Conservation (phyloP, 2,113 vertebrate species). For the Larimichthys polyactis region DNA sequence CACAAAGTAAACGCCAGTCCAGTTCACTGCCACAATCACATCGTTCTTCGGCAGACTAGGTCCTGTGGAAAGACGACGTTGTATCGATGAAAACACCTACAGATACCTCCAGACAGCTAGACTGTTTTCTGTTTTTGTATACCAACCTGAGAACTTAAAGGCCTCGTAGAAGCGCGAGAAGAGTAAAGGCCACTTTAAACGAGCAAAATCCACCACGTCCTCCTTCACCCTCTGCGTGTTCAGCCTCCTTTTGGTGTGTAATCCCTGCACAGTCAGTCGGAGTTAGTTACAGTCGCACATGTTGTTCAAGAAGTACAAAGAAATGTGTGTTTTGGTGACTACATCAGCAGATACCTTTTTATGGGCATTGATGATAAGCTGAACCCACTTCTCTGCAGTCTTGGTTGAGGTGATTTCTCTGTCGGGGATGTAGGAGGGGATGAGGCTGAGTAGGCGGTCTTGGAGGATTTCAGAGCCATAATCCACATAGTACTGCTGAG, state of each 20-base stretch:
- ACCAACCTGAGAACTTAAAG: constrained; percentile 95
- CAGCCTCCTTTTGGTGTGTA: constrained; percentile 91
- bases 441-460: constrained; percentile 92
- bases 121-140: no score
- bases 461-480: constrained; percentile 93
- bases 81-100: neutral
- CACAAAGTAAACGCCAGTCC: constrained; percentile 97
- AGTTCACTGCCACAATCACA: constrained; percentile 97
- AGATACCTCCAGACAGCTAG: neutral
- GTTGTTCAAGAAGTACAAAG: neutral
- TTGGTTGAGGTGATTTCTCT: constrained; percentile 92
- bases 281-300: neutral
- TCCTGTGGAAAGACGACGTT: constrained; percentile 79
- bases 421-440: constrained; percentile 97
- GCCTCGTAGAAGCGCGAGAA: constrained; percentile 99
- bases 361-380: constrained; percentile 91
- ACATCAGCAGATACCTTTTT: constrained; percentile 88
- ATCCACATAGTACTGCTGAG: constrained; percentile 97
- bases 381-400: constrained; percentile 95
- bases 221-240: constrained; percentile 94
- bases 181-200: constrained; percentile 98
- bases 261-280: constrained; percentile 80
- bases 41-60: constrained; percentile 97
- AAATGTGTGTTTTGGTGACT: neutral
- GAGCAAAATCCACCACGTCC: constrained; percentile 97